Percentiles rank a stretch among this genome's conserved stretches.
Evolutionary conservation across 2,888 invertebrate genomes (phyloP).

Genomic region (Ormia ochracea): DNA sequence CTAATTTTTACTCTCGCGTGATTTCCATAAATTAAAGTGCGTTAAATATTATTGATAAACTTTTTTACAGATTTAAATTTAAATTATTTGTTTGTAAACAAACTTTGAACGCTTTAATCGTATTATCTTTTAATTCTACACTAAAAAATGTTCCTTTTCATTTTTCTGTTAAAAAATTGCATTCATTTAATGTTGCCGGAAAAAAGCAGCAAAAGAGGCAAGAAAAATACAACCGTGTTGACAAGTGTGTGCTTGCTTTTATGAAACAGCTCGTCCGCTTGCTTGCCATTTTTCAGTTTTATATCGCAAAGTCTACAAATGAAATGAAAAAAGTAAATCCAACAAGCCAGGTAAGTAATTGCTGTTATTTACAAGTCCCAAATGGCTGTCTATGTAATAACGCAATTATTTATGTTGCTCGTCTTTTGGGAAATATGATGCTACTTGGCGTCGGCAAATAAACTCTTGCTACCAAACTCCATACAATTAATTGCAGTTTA

Average conservation of each 20-base stretch:
- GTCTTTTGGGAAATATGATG: conserved; percentile 65
- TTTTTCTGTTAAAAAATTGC: neutral
- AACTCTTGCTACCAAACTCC: conserved; percentile 5
- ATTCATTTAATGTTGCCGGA: conserved; percentile 2
- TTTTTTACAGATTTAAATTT: neutral
- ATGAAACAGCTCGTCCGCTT: neutral
- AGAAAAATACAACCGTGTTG: conserved; percentile 35
- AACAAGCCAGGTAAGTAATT: conserved; percentile 68
- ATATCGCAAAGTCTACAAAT: conserved; percentile 15
- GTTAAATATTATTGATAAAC: neutral
- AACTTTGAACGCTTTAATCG: neutral
- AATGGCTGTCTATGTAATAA: conserved; percentile 67
- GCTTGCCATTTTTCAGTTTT: conserved; percentile 22
- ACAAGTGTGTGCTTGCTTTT: conserved; percentile 30
- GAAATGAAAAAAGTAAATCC: conserved; percentile 42
- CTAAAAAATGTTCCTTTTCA: neutral
- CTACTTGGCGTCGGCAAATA: conserved; percentile 29
- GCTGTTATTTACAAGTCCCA: conserved; percentile 64
- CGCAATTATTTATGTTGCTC: conserved; percentile 69
- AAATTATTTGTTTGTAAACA: neutral
- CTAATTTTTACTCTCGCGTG: too few relatives aligned
- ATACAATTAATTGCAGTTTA: conserved; percentile 52
- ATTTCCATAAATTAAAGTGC: too few relatives aligned
- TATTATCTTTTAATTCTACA: neutral
- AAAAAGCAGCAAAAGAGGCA: conserved; percentile 11